phyloP scores from a whole-genome alignment of 2,888 invertebrate species.

The Steinernema carpocapsae region DNA sequence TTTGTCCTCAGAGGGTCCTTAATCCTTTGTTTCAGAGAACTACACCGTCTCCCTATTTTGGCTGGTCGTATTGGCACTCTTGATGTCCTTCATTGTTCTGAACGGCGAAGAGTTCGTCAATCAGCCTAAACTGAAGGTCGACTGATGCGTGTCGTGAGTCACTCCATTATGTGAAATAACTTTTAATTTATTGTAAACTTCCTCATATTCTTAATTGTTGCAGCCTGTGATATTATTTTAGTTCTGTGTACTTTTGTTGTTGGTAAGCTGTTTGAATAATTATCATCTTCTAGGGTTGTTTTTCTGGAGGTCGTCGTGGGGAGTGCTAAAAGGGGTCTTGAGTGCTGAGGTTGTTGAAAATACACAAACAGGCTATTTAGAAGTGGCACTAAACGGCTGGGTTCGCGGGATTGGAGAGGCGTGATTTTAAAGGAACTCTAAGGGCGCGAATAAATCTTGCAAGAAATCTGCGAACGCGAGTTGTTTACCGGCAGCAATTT shows the following conservation, averaged over 20 bases:
- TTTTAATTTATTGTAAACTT: constrained; percentile 10
- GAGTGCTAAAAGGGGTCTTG: no score
- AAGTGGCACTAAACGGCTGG: no score
- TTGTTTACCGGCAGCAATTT: no score
- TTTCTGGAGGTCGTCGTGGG: no score
- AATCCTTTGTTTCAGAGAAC: constrained; percentile 58
- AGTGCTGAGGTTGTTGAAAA: no score
- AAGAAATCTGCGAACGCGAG: no score
- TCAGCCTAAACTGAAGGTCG: constrained; percentile 76
- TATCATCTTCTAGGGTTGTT: no score
- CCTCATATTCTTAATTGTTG: not conserved
- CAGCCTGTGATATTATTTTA: not conserved
- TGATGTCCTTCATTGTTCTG: constrained; percentile 79
- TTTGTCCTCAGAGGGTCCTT: not conserved
- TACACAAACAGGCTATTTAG: no score
- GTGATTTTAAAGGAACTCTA: no score
- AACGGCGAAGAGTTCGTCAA: constrained; percentile 94
- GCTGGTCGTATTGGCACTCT: constrained; percentile 60
- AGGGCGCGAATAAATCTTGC: no score
- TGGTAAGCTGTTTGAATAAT: no score
- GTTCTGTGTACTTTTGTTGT: not conserved
- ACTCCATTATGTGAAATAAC: not conserved
- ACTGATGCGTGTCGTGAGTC: constrained; percentile 42
- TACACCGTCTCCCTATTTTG: constrained; percentile 64
- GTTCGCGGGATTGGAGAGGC: no score